Percentiles rank a stretch among this genome's conserved stretches.
These are phyloP conservation scores for Piliocolobus tephrosceles DNA, from an alignment of 2,113 vertebrate species.

Conservation along the genomic window DNA sequence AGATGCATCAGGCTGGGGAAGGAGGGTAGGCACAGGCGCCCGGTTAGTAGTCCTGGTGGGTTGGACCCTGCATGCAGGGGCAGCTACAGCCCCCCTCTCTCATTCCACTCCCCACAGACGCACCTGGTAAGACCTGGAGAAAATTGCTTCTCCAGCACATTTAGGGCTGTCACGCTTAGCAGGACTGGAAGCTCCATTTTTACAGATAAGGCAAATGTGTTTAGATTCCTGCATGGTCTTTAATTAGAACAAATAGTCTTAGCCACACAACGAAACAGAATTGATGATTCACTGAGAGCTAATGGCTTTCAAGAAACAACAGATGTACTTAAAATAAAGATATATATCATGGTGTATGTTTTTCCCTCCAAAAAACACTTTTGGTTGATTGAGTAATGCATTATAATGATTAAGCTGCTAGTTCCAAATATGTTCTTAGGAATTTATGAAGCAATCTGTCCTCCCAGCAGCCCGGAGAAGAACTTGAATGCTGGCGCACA, in stretches of 20 bases:
- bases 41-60: too few species aligned
- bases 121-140: not conserved
- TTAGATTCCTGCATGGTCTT: not conserved
- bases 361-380: not conserved
- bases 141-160: not conserved
- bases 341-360: not conserved
- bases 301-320: constrained; percentile 59
- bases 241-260: constrained; percentile 64
- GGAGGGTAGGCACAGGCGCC: too few species aligned
- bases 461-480: not conserved
- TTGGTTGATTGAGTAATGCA: not conserved
- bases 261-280: constrained; percentile 55
- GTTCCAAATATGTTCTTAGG: not conserved
- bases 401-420: constrained; percentile 35
- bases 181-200: not conserved
- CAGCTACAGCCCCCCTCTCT: rapidly evolving
- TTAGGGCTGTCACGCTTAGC: not conserved
- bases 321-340: constrained; percentile 57
- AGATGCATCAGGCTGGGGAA: not conserved
- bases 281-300: constrained; percentile 51
- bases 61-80: not conserved
- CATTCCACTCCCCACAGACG: rapidly evolving
- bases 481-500: not conserved
- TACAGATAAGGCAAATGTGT: not conserved
- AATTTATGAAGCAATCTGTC: constrained; percentile 39